Evolutionary conservation across 2,797 vertebrate species (phyloP).

Genomic region (Lycodopsis pacificus): DNA sequence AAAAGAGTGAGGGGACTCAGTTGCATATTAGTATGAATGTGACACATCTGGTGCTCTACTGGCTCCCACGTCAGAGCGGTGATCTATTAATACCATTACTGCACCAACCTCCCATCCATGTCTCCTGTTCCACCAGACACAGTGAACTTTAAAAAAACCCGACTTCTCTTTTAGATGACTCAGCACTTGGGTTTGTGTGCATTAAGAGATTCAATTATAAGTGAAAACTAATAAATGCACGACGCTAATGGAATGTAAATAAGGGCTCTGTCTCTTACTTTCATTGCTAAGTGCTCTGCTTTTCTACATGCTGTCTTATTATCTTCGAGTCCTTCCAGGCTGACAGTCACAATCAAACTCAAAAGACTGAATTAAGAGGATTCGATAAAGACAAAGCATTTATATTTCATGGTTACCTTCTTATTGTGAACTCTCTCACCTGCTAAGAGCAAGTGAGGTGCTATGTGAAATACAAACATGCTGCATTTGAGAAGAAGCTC

Average conservation of each 20-base stretch:
- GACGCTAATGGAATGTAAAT: constrained; percentile 21
- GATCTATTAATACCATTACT: constrained; percentile 19
- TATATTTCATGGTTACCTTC: not conserved
- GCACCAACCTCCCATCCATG: not conserved
- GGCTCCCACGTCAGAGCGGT: not conserved
- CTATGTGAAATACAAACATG: not conserved
- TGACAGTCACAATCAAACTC: not conserved
- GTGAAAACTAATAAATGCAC: not conserved
- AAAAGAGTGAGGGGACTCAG: too few relatives aligned
- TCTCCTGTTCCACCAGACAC: not conserved
- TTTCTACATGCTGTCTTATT: not conserved
- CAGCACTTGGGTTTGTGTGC: not conserved
- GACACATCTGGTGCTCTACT: not conserved
- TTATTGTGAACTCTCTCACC: not conserved
- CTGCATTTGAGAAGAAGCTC: not conserved
- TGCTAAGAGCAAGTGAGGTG: not conserved
- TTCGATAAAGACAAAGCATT: not conserved
- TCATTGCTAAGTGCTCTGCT: too few relatives aligned
- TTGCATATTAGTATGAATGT: not conserved
- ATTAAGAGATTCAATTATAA: not conserved
- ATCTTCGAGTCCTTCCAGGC: too few relatives aligned
- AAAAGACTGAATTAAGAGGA: not conserved
- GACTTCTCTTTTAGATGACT: not conserved
- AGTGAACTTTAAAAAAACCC: not conserved
- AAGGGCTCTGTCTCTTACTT: not conserved